A percentile compares a stretch with the other conserved stretches of the same genome.
Evolutionary conservation across 1,140 invertebrate genomes (phyloP).

Genomic region (Acromyrmex charruanus): DNA sequence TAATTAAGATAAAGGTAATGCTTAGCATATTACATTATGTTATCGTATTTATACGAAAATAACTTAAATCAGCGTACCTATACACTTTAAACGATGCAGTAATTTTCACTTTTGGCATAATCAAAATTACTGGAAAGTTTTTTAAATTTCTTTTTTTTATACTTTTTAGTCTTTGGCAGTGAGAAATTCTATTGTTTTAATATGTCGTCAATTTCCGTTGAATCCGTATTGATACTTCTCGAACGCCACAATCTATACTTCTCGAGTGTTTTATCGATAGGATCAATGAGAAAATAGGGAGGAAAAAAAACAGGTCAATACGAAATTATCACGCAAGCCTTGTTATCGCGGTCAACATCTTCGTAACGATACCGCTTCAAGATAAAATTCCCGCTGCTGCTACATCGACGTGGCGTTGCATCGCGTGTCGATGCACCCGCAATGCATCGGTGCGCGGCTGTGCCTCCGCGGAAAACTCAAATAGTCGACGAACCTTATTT

Average conservation of each 20-base stretch:
- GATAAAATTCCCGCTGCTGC: constrained; percentile 34
- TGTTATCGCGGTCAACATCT: constrained; percentile 42
- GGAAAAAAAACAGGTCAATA: constrained; percentile 19
- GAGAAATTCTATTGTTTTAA: neutral
- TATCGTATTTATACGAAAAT: neutral
- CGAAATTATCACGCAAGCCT: constrained; percentile 32
- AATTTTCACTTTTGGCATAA: neutral
- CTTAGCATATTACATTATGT: neutral
- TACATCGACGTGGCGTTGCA: constrained; percentile 17
- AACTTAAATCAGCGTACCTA: too few relatives aligned
- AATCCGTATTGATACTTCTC: constrained; percentile 25
- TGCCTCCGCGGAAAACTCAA: constrained; percentile 5
- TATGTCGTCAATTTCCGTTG: neutral
- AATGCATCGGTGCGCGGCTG: constrained; percentile 33
- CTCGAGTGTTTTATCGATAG: neutral
- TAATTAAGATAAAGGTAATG: constrained; percentile 35
- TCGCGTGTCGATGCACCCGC: constrained; percentile 37
- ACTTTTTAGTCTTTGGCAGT: neutral
- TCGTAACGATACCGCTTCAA: neutral
- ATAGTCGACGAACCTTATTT: constrained; percentile 28
- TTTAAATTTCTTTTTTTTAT: neutral
- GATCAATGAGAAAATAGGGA: neutral
- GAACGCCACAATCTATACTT: neutral
- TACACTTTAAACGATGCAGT: neutral
- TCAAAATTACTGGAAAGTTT: neutral